These are phyloP conservation scores for Elephantulus edwardii DNA, from an alignment of 2,113 vertebrate species.

Conservation along the genomic window DNA sequence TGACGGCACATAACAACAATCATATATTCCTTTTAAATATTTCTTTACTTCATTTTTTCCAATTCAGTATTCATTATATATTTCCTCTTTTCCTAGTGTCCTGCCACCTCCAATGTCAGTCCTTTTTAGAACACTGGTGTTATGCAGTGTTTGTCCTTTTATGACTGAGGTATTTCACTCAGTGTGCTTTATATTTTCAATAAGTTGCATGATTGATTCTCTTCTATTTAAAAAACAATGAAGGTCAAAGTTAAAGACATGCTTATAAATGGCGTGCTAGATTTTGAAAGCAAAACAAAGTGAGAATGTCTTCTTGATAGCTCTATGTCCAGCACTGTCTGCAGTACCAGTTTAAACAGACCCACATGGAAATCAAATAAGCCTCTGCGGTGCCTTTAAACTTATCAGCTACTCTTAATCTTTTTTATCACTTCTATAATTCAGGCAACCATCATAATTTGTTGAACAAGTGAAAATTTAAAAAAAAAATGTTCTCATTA, in stretches of 20 bases:
- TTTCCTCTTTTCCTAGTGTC: no score
- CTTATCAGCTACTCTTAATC: neutral
- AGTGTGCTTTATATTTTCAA: neutral
- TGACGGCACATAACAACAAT: no score
- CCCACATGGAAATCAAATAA: neutral
- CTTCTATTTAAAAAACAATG: neutral
- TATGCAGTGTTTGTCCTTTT: no score
- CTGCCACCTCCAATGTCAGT: no score
- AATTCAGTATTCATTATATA: no score
- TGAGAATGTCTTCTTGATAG: neutral
- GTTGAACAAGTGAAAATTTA: neutral
- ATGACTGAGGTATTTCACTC: no score
- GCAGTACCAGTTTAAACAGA: neutral
- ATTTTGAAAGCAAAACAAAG: conserved; percentile 19
- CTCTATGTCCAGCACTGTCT: neutral
- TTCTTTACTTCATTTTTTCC: no score
- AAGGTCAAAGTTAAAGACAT: neutral
- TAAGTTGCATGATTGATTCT: neutral
- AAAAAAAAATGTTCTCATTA: neutral
- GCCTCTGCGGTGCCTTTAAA: neutral
- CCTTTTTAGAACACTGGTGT: no score
- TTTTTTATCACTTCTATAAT: neutral
- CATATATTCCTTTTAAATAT: no score
- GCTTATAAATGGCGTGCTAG: neutral
- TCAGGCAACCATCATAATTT: neutral